These are phyloP conservation scores for Cryptotis parvus DNA, from an alignment of 2,113 vertebrate genomes.

Conservation along the genomic window DNA sequence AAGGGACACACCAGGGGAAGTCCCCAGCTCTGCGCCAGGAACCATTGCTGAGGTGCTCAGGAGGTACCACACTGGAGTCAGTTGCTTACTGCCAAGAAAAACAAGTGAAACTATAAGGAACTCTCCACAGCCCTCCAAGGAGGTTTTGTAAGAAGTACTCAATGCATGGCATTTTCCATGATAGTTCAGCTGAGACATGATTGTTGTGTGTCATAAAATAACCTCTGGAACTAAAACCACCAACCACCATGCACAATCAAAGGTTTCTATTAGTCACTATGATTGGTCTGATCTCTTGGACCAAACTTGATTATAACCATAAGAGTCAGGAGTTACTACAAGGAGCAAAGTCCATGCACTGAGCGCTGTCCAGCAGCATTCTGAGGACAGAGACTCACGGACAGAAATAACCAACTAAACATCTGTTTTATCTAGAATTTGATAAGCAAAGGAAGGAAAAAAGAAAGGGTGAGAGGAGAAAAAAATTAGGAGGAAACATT, in stretches of 20 bases:
- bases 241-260: not conserved
- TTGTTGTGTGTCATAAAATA: constrained; percentile 10
- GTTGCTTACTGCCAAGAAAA: too few species aligned
- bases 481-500: too few species aligned
- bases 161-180: not conserved
- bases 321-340: not conserved
- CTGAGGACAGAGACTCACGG: not conserved
- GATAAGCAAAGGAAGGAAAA: not conserved
- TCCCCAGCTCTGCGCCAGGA: too few species aligned
- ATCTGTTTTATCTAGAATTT: not conserved
- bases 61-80: too few species aligned
- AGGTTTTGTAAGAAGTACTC: not conserved
- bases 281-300: not conserved
- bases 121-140: too few species aligned
- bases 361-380: not conserved
- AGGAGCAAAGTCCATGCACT: not conserved
- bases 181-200: not conserved
- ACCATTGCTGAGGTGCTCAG: too few species aligned
- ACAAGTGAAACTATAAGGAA: too few species aligned
- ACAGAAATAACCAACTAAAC: not conserved
- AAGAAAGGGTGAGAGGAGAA: not conserved
- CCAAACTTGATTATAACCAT: not conserved
- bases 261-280: not conserved
- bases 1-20: too few species aligned
- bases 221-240: not conserved